Base-by-base conservation (phyloP, 1,140 invertebrate genomes). In the Heliconius melpomene region DNA sequence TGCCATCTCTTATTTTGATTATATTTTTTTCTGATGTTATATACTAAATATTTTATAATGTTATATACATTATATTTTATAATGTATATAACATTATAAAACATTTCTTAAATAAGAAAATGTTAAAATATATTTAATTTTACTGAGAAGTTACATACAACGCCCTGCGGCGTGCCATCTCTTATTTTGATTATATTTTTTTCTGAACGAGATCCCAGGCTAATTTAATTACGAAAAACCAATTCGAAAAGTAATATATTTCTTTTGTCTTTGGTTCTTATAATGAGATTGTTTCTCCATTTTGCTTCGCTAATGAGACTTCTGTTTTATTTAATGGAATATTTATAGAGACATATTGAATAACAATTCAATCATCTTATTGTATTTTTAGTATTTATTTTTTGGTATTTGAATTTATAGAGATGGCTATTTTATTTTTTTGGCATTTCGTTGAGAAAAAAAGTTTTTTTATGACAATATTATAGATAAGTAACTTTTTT, bases 151-250 rank as follows among this genome's bases (percentile, higher is more conserved):
- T 52, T 18, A 52, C 20, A 57, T 23, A 57, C 20, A 57, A 66
- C 20, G 57, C 57, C 57, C 13, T 6, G 9, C 54, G 54, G 54
- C 54, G n/a, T 57, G 2, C 54, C 8, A 57, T 23, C 54, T 46
- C 40, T 46, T 46, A 13, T 46, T 46, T n/a, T 23, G n/a, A 13
- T 66, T 66, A 66, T 29, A 26, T 16, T 66, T 26, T 66, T 66
- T 13, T 29, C 11, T 8, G 11, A 26, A 9, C 8, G 23, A 66
- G 26, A 66, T 66, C 57, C 57, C 57, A 26, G 8, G 57, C 57
- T 66, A 66, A 66, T 66, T 66, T 66, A 66, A 66, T 66, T 66
- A 66, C 57, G 57, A 66, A 66, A 66, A 66, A n/a, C 57, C 57
- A 66, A 66, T 66, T 66, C 57, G 57, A 66, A 66, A 66, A 66